Conservation (phyloP, 35 echinoderm and acorn worm species). For the Anneissia japonica region DNA sequence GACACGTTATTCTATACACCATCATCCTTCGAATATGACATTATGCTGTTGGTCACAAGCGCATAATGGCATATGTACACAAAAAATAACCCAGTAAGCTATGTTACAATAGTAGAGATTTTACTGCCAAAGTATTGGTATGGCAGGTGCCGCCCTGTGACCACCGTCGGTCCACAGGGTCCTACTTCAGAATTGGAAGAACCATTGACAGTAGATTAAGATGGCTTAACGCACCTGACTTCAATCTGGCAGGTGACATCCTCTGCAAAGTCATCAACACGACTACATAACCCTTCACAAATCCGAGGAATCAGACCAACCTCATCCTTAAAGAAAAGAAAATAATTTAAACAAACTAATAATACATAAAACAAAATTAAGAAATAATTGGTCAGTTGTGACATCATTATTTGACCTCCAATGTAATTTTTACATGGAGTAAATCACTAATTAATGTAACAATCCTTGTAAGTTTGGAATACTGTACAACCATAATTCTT, state of each 20-base stretch:
- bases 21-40: too few species aligned
- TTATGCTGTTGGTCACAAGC: neutral
- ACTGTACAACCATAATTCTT: too few species aligned
- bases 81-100: neutral
- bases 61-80: neutral
- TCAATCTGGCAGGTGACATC: constrained; percentile 94
- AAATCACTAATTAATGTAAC: too few species aligned
- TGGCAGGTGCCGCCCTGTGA: neutral
- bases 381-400: too few species aligned
- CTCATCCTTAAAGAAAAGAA: constrained; percentile 41
- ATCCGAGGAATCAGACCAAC: constrained; percentile 81
- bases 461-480: too few species aligned
- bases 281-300: constrained; percentile 64
- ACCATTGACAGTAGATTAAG: neutral
- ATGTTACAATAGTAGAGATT: neutral
- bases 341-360: too few species aligned
- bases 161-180: neutral
- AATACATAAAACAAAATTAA: too few species aligned
- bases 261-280: constrained; percentile 73
- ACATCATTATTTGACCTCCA: too few species aligned
- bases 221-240: constrained; percentile 52
- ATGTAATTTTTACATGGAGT: too few species aligned
- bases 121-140: neutral
- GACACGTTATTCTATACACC: too few species aligned
- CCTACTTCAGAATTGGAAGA: neutral